phyloP scores from a whole-genome alignment of 1,140 invertebrate species.

The Aphelenchoides fujianensis region DNA sequence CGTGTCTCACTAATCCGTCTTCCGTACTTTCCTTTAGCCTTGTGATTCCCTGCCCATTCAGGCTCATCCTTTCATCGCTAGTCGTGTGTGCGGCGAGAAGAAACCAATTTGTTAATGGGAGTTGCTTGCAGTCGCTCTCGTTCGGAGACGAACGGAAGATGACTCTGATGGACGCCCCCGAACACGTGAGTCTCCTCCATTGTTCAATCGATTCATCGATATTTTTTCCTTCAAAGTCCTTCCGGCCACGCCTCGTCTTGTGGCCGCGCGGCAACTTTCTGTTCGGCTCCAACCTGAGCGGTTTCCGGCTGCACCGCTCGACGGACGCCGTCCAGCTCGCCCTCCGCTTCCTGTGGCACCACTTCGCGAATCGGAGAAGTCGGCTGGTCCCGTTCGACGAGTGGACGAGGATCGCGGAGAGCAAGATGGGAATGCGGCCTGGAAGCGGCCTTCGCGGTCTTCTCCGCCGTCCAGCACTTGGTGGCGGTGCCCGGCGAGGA shows the following conservation, averaged over 20 bases:
- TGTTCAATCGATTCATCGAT: neutral
- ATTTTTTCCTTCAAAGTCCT: neutral
- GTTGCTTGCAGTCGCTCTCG: neutral
- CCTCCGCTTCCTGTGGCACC: slow-evolving; percentile 13
- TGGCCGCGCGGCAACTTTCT: slow-evolving; percentile 22
- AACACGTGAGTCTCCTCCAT: neutral
- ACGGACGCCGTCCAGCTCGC: slow-evolving; percentile 10
- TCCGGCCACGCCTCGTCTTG: slow-evolving; percentile 23
- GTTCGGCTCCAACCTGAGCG: slow-evolving; percentile 4
- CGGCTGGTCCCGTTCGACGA: slow-evolving; percentile 23
- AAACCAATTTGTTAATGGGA: slow-evolving; percentile 6
- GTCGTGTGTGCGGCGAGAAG: neutral
- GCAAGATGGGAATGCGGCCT: slow-evolving; percentile 7
- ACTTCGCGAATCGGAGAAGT: slow-evolving; percentile 19
- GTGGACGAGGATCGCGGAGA: slow-evolving; percentile 3
- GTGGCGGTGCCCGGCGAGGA: slow-evolving; percentile 6
- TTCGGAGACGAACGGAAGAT: neutral
- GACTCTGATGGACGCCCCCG: neutral
- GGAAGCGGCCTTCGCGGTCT: slow-evolving; percentile 24
- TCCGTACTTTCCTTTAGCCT: neutral
- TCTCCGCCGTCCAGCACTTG: slow-evolving; percentile 4
- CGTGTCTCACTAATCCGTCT: neutral
- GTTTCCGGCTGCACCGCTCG: slow-evolving; percentile 20
- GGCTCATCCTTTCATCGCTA: neutral
- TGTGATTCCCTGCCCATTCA: neutral